Percentiles rank a stretch among this genome's conserved stretches.
These are phyloP conservation scores for Aphidius ervi DNA, from an alignment of 1,140 invertebrate genomes.

Conservation along the genomic window DNA sequence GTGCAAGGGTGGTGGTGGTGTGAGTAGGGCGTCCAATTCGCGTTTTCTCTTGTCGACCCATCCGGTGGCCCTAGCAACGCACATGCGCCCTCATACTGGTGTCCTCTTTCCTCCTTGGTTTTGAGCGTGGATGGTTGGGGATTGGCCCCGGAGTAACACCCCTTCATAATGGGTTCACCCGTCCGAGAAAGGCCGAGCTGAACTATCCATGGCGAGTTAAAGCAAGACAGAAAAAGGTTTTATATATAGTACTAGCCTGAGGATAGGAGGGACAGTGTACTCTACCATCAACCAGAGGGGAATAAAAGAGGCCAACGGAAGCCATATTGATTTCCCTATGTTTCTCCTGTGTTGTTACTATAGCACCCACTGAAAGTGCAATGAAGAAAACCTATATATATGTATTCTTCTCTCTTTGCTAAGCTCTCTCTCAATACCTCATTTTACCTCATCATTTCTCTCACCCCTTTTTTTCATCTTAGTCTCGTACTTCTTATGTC, in stretches of 20 bases:
- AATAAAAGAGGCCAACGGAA: conserved; percentile 51
- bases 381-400: conserved; percentile 30
- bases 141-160: conserved; percentile 55
- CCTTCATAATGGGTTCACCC: conserved; percentile 55
- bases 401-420: conserved; percentile 22
- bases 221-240: conserved; percentile 9
- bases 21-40: conserved; percentile 31
- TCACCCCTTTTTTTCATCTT: no score
- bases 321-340: conserved; percentile 57
- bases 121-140: conserved; percentile 48
- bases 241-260: conserved; percentile 11
- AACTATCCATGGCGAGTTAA: conserved; percentile 28
- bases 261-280: conserved; percentile 12
- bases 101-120: conserved; percentile 26
- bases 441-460: no score
- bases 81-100: conserved; percentile 48
- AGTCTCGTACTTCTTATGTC: no score
- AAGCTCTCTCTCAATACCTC: conserved; percentile 1
- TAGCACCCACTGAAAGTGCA: conserved; percentile 48
- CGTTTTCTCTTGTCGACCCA: conserved; percentile 41
- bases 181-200: conserved; percentile 40
- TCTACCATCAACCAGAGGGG: conserved; percentile 27
- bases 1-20: not conserved
- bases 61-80: conserved; percentile 53
- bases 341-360: conserved; percentile 55